A percentile compares a stretch with the other conserved stretches of the same genome.
phyloP scores from a whole-genome alignment of 2,113 vertebrate species.

The Syngnathoides biaculeatus region DNA sequence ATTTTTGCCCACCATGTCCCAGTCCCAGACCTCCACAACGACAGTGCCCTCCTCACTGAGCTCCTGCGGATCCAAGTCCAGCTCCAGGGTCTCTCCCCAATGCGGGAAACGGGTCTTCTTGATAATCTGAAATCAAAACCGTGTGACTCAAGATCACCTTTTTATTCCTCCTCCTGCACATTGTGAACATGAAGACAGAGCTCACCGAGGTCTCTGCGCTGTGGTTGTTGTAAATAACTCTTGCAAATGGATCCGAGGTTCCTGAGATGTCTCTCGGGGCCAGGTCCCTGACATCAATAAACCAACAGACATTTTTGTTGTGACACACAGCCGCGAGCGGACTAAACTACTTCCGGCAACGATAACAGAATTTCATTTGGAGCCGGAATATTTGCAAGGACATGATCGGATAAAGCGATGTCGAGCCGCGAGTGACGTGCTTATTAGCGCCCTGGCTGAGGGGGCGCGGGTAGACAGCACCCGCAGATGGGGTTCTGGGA shows the following conservation, averaged over 20 bases:
- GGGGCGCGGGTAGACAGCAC: conserved; percentile 26
- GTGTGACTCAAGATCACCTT: background rate
- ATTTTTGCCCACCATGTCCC: conserved; percentile 94
- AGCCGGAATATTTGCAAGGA: conserved; percentile 12
- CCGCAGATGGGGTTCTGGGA: conserved; percentile 56
- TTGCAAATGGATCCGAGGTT: conserved; percentile 86
- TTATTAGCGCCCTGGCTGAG: conserved; percentile 47
- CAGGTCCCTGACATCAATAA: conserved; percentile 74
- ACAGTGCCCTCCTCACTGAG: conserved; percentile 55
- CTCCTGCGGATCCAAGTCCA: conserved; percentile 67
- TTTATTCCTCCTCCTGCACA: background rate
- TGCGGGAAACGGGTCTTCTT: conserved; percentile 88
- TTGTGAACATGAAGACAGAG: conserved; percentile 10
- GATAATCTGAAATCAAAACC: conserved; percentile 73
- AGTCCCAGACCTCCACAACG: conserved; percentile 87
- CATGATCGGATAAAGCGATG: conserved; percentile 37
- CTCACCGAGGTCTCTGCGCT: conserved; percentile 85
- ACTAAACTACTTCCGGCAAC: conserved; percentile 1
- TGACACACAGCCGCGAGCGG: background rate
- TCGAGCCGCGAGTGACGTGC: conserved; percentile 39
- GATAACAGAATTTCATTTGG: background rate
- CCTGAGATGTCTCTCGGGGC: conserved; percentile 84
- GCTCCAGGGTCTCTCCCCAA: conserved; percentile 85
- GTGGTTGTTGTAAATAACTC: conserved; percentile 80
- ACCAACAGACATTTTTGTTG: conserved; percentile 26